Evolutionary conservation across 2,113 vertebrate species (phyloP).

Genomic region (Peromyscus leucopus): DNA sequence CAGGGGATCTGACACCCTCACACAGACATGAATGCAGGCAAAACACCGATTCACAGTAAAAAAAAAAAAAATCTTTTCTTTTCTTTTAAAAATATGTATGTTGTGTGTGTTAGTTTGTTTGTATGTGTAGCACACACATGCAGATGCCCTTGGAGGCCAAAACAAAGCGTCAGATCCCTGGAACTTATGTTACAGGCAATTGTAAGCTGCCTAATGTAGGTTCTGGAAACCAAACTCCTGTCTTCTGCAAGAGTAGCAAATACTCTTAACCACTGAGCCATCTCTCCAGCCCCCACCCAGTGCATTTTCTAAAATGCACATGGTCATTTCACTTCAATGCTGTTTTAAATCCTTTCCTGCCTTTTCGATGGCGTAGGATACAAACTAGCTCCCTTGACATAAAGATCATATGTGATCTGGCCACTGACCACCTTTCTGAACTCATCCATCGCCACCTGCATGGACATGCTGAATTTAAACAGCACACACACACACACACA

Average conservation of each 20-base stretch:
- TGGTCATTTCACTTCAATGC: background rate
- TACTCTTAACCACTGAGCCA: background rate
- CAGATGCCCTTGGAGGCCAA: background rate
- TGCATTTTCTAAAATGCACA: background rate
- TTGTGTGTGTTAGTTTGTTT: background rate
- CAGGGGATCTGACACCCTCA: too few species aligned
- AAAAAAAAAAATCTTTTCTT: background rate
- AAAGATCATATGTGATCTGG: background rate
- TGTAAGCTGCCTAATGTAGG: background rate
- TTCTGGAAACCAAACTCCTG: background rate
- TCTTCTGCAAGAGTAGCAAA: background rate
- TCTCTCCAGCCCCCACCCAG: background rate
- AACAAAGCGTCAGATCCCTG: background rate
- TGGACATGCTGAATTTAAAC: background rate
- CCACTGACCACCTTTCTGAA: background rate
- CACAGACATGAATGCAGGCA: too few species aligned
- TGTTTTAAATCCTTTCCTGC: slow-evolving; percentile 14
- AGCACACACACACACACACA: too few species aligned
- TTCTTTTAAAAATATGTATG: background rate
- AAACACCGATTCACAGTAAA: too few species aligned
- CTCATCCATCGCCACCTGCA: background rate
- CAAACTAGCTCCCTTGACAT: background rate
- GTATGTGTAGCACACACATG: background rate
- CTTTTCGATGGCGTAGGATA: background rate
- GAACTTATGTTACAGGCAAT: background rate